Base-by-base conservation (phyloP, 2,113 vertebrate genomes). In the Myiozetetes cayanensis region DNA sequence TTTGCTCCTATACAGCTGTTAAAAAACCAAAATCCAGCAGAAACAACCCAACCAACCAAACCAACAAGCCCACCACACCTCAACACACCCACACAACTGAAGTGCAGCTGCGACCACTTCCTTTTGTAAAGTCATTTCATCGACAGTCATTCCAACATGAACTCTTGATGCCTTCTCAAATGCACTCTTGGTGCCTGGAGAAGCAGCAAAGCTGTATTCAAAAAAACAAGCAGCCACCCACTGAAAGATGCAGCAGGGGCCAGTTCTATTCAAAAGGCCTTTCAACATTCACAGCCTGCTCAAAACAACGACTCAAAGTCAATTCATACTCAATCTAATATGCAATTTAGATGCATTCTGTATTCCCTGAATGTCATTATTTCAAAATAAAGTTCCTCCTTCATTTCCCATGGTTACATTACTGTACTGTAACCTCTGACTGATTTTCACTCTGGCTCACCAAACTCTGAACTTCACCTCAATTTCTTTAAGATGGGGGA, bases 241-340 rank as follows among this genome's bases (percentile, higher is more conserved):
- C 44, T 33, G 30, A 27, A 72, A 84, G 46, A 65, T 2, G 1
- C 63, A 61, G 25, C 9, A 14, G 35, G 27, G 31, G 12, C 33
- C 61, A 75, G 23, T 39, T 92, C 39, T 4, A 0, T 63, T 82
- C 47, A 76, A 78, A 78, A 72, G 19, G 27, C 61, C 65, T 71
- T 85, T 59, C 65, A 66, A 35, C 6, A 47, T 17, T 52, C 43
- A 49, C 41, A 61, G 31, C 44, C 20, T 4, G 2, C 71, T 82
- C 58, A 52, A 46, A 74, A 52, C 21, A 41, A 58, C 0, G 0
- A 70, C n/a, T 59, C 62, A n/a, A 58, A 74, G n/a, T 44, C 37
- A 61, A 39, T 23, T 87, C 19, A 27, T 15, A 18, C 35, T 67
- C 52, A 4, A 93, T 35, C 30, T 50, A 47, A 59, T 13, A 65